Conservation (phyloP, 2,797 vertebrate genomes). For the Danio choprae region DNA sequence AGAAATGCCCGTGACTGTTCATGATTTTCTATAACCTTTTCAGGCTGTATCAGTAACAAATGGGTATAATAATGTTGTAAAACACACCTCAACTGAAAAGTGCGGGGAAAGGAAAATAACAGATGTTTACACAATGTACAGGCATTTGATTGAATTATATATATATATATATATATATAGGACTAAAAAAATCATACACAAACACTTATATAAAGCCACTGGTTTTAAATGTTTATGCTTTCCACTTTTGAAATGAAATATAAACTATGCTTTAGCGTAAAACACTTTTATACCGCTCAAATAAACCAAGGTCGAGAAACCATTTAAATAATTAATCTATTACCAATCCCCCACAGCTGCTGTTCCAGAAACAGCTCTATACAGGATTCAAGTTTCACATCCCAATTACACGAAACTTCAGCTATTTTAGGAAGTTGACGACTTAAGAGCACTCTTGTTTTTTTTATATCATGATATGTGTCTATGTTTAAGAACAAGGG, state of each 20-base stretch:
- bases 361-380: constrained; percentile 15
- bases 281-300: neutral
- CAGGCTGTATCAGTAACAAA: too few species aligned
- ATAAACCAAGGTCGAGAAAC: neutral
- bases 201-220: neutral
- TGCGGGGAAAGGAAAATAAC: neutral
- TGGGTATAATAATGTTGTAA: neutral
- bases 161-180: too few species aligned
- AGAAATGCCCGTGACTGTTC: neutral
- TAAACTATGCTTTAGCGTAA: too few species aligned
- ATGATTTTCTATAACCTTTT: neutral
- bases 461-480: neutral
- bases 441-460: neutral
- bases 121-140: neutral
- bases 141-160: too few species aligned
- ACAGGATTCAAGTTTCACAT: constrained; percentile 42
- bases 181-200: too few species aligned
- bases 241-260: neutral
- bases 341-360: constrained; percentile 28
- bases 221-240: neutral
- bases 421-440: constrained; percentile 28
- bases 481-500: neutral
- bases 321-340: neutral
- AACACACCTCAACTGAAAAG: neutral
- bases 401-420: constrained; percentile 20